Percentiles rank a stretch among this genome's conserved stretches.
Conservation (phyloP, 2,888 invertebrate species). For the Tigriopus californicus region DNA sequence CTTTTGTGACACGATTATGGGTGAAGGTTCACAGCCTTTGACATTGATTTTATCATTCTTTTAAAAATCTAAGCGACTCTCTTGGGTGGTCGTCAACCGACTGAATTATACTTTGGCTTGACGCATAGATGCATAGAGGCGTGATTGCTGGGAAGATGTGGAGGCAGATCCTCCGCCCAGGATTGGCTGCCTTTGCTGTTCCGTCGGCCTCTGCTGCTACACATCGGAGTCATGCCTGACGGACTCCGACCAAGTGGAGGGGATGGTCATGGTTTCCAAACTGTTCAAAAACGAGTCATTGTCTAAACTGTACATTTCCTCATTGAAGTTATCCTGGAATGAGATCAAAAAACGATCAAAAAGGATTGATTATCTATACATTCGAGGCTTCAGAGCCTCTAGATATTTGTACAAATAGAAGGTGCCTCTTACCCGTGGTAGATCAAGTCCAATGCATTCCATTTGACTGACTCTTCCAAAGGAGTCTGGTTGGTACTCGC, state of each 20-base stretch:
- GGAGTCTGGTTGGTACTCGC: neutral
- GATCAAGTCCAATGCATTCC: constrained; percentile 4
- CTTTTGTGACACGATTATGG: no score
- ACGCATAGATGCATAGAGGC: no score
- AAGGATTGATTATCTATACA: neutral
- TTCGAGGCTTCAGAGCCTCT: neutral
- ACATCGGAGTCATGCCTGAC: neutral
- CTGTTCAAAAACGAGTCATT: constrained; percentile 85
- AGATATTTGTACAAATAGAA: no score
- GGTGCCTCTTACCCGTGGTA: neutral
- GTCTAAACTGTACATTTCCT: constrained; percentile 44
- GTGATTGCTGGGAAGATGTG: no score
- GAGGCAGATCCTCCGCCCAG: no score
- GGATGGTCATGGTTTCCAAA: constrained; percentile 78
- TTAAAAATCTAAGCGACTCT: no score
- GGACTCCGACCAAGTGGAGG: neutral
- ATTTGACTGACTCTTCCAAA: constrained; percentile 9
- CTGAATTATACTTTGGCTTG: no score
- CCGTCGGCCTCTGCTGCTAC: neutral
- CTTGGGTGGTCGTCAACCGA: no score
- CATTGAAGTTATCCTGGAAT: constrained; percentile 9
- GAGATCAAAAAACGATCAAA: neutral
- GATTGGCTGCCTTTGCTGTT: no score
- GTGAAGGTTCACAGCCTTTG: no score
- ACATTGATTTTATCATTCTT: no score